Base-by-base conservation (phyloP, 2,888 invertebrate genomes). In the Oxycera nigricornis region DNA sequence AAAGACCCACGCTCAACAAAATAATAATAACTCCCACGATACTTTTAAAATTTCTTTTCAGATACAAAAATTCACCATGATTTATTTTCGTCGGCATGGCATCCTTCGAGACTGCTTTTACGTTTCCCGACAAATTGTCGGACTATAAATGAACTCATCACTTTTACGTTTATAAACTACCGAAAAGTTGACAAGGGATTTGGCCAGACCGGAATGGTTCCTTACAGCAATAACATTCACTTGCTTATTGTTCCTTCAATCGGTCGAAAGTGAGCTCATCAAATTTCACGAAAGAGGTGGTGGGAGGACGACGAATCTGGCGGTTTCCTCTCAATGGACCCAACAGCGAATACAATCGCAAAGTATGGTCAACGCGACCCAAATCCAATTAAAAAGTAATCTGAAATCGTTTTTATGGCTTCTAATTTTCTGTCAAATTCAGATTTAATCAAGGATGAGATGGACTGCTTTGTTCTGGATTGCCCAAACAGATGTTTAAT, bases 301-400 rank as follows among this genome's bases (percentile, higher is more conserved):
- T 30, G 59, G 28, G 1, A 59, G 24, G 30, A 62, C 30, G 20
- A 62, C 22, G 20, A 39, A 14, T 14, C 17, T n/a, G 39, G 14
- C 14, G 26, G 24, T 7, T 11, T 24, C 20, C 3, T 9, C 39
- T 35, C 31, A 1, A 62, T 9, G 26, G 65, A 24, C 22, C 24
- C 22, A 24, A 22, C 20, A 22, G n/a, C 24, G 41, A 20, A 41
- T 20, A 65, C 20, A 65, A 39, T 17, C 22, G 24, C 41, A 65
- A 39, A 65, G 41, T 65, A 30, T 62, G 52, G n/a, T 22, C 24
- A 11, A 39, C 61, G 14, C 50, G 70, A 61, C 59, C 68, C 74
- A 50, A 72, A 65, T 75, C 72, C 74, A 75, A 75, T 75, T 75
- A 75, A 72, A 75, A 75, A 75, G 74, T 72, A 75, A 75, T 75